These are phyloP conservation scores for Conus canariensis DNA, from an alignment of 2,888 invertebrate genomes.

Conservation along the genomic window DNA sequence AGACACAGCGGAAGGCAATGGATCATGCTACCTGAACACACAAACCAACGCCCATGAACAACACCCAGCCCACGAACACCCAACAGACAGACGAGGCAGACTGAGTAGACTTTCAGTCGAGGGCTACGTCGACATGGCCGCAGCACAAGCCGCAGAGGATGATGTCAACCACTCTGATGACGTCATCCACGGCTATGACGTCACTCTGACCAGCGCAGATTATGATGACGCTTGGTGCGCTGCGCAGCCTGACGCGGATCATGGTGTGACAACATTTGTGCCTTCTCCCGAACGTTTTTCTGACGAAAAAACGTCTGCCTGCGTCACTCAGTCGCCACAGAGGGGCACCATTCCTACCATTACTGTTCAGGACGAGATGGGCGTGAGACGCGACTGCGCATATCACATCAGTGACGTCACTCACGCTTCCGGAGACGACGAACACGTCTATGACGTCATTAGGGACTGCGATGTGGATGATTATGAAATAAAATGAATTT, in stretches of 20 bases:
- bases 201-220: not conserved
- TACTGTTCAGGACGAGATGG: not conserved
- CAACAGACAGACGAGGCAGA: not conserved
- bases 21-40: not conserved
- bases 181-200: not conserved
- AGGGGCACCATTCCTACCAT: not conserved
- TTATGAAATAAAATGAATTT: not conserved
- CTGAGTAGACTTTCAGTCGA: not conserved
- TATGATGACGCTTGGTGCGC: slow-evolving; percentile 17
- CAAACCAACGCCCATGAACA: not conserved
- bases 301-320: too few relatives aligned
- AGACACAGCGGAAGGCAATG: not conserved
- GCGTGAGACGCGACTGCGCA: not conserved
- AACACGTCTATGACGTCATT: slow-evolving; percentile 10
- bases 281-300: too few relatives aligned
- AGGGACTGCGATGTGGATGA: not conserved
- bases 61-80: not conserved
- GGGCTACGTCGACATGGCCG: not conserved
- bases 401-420: not conserved
- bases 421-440: not conserved
- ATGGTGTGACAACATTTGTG: too few relatives aligned
- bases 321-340: not conserved
- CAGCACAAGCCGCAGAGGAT: not conserved
- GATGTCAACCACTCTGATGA: not conserved
- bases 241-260: too few relatives aligned